phyloP scores from a whole-genome alignment of 2,797 vertebrate species.

The Nyctibius grandis region DNA sequence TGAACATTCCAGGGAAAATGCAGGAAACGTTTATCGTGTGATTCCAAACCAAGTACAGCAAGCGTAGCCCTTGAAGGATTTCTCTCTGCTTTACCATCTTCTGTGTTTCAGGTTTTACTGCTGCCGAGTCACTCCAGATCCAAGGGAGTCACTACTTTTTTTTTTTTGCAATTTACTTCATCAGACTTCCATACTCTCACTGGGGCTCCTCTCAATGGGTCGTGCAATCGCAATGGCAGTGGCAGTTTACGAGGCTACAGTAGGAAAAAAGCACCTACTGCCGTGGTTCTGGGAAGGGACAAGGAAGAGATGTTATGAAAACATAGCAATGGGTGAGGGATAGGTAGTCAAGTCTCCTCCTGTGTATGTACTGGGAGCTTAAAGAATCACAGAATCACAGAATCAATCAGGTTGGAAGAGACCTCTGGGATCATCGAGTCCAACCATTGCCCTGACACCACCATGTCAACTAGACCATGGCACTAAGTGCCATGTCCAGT shows the following conservation, averaged over 20 bases:
- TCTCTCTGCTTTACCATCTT: background rate
- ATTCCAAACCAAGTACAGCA: background rate
- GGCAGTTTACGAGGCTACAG: background rate
- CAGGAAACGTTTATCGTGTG: background rate
- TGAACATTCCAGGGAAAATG: background rate
- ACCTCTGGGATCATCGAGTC: no score
- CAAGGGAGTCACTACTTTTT: background rate
- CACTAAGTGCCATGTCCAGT: no score
- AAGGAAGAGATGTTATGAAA: background rate
- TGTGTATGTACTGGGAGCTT: background rate
- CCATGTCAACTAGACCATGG: no score
- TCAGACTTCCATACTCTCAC: background rate
- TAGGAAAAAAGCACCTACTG: background rate
- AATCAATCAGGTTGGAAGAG: no score
- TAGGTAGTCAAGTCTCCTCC: background rate
- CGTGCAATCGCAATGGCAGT: fast-evolving
- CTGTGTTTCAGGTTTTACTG: background rate
- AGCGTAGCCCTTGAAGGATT: background rate
- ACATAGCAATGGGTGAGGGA: background rate
- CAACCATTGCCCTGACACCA: no score
- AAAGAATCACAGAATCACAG: no score
- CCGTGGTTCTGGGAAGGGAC: background rate
- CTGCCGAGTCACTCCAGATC: background rate
- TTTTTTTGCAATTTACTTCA: background rate
- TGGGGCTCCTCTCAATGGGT: background rate